Percentiles rank a stretch among this genome's conserved stretches.
phyloP scores from a whole-genome alignment of 1,140 invertebrate species.

The Aethina tumida region DNA sequence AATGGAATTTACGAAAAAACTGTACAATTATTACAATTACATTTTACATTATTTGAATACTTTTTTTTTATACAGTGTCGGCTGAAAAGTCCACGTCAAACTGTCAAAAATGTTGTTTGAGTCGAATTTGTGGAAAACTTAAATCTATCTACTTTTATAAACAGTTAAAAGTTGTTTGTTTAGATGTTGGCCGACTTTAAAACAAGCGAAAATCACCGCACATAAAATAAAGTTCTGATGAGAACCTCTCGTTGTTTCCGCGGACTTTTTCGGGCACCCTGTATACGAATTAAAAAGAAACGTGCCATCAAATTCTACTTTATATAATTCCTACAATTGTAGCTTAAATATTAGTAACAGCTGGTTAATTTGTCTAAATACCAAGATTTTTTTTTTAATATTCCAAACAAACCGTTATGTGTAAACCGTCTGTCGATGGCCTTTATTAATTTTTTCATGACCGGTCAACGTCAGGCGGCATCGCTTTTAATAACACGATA shows the following conservation, averaged over 20 bases:
- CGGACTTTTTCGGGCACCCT: too few relatives aligned
- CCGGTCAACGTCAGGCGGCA: not conserved
- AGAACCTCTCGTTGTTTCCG: too few relatives aligned
- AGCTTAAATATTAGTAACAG: constrained; percentile 15
- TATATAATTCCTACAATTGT: constrained; percentile 21
- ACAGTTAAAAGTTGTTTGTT: too few relatives aligned
- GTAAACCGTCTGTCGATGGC: not conserved
- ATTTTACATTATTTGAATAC: constrained; percentile 23
- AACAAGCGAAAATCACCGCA: too few relatives aligned
- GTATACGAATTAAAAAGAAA: constrained; percentile 15
- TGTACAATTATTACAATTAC: constrained; percentile 29
- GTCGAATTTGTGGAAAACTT: too few relatives aligned
- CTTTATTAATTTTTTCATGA: constrained; percentile 13
- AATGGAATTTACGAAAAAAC: constrained; percentile 28
- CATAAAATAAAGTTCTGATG: too few relatives aligned
- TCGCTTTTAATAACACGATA: not conserved
- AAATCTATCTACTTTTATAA: too few relatives aligned
- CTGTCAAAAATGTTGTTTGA: too few relatives aligned
- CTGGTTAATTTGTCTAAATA: constrained; percentile 21
- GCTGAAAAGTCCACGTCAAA: too few relatives aligned
- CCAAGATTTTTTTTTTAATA: constrained; percentile 16
- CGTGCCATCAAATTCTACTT: constrained; percentile 30
- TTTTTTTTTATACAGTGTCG: constrained; percentile 14
- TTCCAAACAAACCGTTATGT: constrained; percentile 8
- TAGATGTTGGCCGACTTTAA: too few relatives aligned